Conservation (phyloP, 2,113 vertebrate genomes). For the Grus americana region DNA sequence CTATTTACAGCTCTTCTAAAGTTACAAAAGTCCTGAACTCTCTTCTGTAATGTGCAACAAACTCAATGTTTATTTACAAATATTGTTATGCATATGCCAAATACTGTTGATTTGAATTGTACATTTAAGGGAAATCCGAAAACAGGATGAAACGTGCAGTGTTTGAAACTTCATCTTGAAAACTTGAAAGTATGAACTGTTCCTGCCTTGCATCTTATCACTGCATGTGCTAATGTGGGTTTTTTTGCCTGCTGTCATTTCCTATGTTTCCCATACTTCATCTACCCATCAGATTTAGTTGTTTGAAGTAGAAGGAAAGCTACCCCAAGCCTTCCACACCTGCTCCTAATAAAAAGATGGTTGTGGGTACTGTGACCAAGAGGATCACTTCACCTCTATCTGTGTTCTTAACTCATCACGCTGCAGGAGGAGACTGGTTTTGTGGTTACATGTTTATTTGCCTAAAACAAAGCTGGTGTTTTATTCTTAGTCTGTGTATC, state of each 20-base stretch:
- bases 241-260: neutral
- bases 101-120: neutral
- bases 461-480: neutral
- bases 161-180: neutral
- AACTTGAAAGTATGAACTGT: neutral
- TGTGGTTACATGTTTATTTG: neutral
- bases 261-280: neutral
- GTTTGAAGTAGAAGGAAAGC: neutral
- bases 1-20: neutral
- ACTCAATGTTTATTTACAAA: neutral
- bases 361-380: neutral
- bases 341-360: neutral
- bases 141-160: neutral
- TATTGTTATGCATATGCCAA: rapidly evolving
- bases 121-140: neutral
- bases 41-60: neutral
- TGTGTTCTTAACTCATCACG: neutral
- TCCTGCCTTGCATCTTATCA: neutral
- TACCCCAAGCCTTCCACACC: neutral
- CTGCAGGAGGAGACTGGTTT: neutral
- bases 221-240: rapidly evolving
- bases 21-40: neutral
- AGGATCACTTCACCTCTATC: neutral
- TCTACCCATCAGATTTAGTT: neutral
- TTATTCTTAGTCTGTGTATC: neutral